Evolutionary conservation across 23 tunicate species (phyloP).

Genomic region (Halocynthia roretzi): DNA sequence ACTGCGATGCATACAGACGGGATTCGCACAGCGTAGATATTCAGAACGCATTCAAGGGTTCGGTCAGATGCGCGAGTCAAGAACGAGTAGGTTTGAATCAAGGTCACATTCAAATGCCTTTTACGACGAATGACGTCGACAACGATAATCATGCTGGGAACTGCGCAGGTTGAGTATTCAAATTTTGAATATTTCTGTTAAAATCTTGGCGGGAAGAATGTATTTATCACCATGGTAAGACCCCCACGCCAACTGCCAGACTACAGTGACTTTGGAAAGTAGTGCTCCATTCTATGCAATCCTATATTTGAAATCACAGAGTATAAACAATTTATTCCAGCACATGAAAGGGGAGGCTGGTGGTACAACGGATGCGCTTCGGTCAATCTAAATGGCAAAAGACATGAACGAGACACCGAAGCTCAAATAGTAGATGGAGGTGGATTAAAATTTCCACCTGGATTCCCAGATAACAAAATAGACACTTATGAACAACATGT

Average conservation of each 20-base stretch:
- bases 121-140: constrained; percentile 38
- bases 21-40: too few species aligned
- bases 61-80: too few species aligned
- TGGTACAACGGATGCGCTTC: constrained; percentile 41
- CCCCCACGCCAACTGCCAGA: too few species aligned
- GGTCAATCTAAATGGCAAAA: constrained; percentile 41
- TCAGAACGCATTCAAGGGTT: too few species aligned
- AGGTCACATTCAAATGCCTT: constrained; percentile 19
- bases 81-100: too few species aligned
- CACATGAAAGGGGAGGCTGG: constrained; percentile 42
- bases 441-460: neutral
- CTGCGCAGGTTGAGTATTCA: constrained; percentile 34
- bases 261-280: neutral
- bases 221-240: neutral
- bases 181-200: neutral
- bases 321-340: neutral
- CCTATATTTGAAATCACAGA: neutral
- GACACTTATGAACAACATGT: neutral
- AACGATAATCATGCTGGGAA: constrained; percentile 26
- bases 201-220: neutral
- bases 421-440: constrained; percentile 1
- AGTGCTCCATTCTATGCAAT: neutral
- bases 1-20: too few species aligned
- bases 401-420: neutral
- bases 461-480: too few species aligned